phyloP scores from a whole-genome alignment of 2,113 vertebrate genomes.

The Macquaria ambigua region DNA sequence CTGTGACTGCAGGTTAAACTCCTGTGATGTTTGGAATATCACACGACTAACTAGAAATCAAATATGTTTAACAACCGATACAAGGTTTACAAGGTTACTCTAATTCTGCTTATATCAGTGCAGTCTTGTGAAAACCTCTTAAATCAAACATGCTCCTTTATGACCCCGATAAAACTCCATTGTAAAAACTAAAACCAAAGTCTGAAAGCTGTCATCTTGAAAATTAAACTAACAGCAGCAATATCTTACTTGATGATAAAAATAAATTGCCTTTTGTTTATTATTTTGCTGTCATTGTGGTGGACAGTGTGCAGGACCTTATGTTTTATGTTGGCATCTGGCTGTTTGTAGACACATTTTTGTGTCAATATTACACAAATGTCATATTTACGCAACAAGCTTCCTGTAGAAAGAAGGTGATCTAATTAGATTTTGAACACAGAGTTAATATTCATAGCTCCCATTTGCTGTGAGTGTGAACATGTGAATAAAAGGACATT shows the following conservation, averaged over 20 bases:
- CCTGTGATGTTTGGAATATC: background rate
- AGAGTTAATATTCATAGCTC: background rate
- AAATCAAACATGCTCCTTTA: background rate
- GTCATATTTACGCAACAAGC: background rate
- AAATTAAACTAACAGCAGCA: background rate
- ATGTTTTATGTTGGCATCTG: background rate
- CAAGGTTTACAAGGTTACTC: background rate
- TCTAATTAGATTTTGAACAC: background rate
- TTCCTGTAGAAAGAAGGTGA: background rate
- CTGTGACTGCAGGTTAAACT: background rate
- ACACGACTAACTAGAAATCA: background rate
- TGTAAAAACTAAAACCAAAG: no score
- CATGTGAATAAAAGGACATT: background rate
- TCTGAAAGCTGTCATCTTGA: background rate
- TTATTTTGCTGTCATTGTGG: background rate
- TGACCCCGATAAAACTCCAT: no score
- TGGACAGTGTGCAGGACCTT: background rate
- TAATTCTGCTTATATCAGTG: background rate
- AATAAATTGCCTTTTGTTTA: background rate
- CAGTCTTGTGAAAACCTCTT: background rate
- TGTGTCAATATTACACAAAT: background rate
- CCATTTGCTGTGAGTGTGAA: conserved; percentile 1
- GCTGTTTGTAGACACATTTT: background rate
- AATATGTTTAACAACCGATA: background rate
- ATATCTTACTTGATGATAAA: background rate